Conservation (phyloP, 2,113 vertebrate species). For the Diphyllodes magnificus region DNA sequence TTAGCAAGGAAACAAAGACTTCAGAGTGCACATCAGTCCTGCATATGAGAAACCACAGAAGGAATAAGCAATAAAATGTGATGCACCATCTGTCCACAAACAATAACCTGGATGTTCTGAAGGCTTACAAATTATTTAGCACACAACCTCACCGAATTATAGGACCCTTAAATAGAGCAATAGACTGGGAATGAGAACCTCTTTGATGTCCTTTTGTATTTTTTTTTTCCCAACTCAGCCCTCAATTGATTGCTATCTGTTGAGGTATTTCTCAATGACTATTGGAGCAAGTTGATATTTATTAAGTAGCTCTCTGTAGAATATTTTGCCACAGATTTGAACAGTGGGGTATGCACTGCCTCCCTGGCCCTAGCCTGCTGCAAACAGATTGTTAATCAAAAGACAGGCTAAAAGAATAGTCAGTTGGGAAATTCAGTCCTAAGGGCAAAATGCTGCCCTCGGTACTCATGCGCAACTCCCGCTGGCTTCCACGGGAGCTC, state of each 20-base stretch:
- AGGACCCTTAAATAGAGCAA: slow-evolving; percentile 69
- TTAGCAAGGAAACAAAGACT: slow-evolving; percentile 80
- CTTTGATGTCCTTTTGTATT: slow-evolving; percentile 66
- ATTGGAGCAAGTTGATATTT: slow-evolving; percentile 65
- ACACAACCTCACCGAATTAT: slow-evolving; percentile 78
- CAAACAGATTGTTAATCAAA: slow-evolving; percentile 68
- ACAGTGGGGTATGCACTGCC: slow-evolving; percentile 2
- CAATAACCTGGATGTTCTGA: slow-evolving; percentile 87
- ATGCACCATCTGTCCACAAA: slow-evolving; percentile 91
- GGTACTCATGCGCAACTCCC: not conserved
- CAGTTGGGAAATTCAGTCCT: slow-evolving; percentile 53
- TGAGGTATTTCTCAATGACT: slow-evolving; percentile 69
- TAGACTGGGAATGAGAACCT: slow-evolving; percentile 50
- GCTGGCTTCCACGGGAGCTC: not conserved
- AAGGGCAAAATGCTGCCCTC: slow-evolving; percentile 50
- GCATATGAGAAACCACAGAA: slow-evolving; percentile 85
- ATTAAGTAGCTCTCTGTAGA: slow-evolving; percentile 45
- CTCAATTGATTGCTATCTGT: slow-evolving; percentile 66
- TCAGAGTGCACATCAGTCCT: slow-evolving; percentile 75
- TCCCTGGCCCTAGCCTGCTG: slow-evolving; percentile 44
- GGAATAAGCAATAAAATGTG: slow-evolving; percentile 91
- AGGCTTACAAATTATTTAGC: slow-evolving; percentile 87
- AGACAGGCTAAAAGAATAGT: slow-evolving; percentile 52
- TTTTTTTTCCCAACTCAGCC: not conserved
- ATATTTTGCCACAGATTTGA: slow-evolving; percentile 43